phyloP scores from a whole-genome alignment of 1,140 invertebrate genomes.

The Anadara kagoshimensis region DNA sequence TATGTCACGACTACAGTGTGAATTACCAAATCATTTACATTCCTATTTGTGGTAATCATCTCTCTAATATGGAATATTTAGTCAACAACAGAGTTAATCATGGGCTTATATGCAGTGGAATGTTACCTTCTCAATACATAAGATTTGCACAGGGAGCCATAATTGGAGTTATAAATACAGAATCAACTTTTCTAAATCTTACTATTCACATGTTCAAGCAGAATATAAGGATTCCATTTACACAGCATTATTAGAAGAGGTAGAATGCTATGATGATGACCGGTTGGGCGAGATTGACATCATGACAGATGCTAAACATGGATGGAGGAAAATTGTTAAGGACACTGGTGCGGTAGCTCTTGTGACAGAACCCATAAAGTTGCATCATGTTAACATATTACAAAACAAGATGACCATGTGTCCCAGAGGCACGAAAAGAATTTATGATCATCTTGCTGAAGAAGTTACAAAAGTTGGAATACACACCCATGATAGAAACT shows the following conservation, averaged over 20 bases:
- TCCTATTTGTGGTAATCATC: constrained; percentile 9
- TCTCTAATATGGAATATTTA: constrained; percentile 1
- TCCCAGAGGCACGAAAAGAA: constrained; percentile 10
- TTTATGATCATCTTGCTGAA: not conserved
- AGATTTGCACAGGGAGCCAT: not conserved
- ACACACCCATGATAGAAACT: constrained; percentile 21
- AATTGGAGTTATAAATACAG: constrained; percentile 1
- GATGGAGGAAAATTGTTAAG: not conserved
- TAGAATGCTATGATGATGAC: constrained; percentile 5
- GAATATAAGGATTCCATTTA: constrained; percentile 1
- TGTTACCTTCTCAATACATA: constrained; percentile 12
- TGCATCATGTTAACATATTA: not conserved
- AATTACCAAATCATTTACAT: not conserved
- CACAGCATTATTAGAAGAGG: constrained; percentile 7
- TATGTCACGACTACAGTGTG: not conserved
- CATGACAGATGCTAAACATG: constrained; percentile 12
- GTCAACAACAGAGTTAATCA: constrained; percentile 8
- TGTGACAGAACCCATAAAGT: constrained; percentile 1
- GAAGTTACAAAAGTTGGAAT: no score
- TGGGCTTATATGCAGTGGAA: constrained; percentile 7
- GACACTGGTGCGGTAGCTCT: not conserved
- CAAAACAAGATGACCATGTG: constrained; percentile 1
- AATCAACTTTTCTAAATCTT: no score
- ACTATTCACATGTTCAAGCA: no score
- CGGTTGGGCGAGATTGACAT: constrained; percentile 8